A percentile compares a stretch with the other conserved stretches of the same genome.
phyloP scores from a whole-genome alignment of 2,888 invertebrate species.

The Scaptomyza parva region DNA sequence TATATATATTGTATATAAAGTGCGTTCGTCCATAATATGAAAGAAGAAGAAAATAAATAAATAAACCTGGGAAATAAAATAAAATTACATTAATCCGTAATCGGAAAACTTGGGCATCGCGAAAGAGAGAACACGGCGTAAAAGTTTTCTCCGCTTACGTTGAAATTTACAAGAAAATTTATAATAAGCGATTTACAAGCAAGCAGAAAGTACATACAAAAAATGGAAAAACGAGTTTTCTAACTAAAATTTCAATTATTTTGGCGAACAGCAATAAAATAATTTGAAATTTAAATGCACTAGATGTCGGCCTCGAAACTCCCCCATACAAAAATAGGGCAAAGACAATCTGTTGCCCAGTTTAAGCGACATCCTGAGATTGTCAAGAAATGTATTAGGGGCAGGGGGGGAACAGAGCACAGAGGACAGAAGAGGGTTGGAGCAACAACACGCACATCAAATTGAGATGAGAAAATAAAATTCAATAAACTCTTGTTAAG shows the following conservation, averaged over 20 bases:
- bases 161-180: slow-evolving; percentile 62
- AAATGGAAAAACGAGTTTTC: slow-evolving; percentile 62
- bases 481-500: slow-evolving; percentile 81
- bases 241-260: slow-evolving; percentile 79
- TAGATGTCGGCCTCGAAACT: slow-evolving; percentile 23
- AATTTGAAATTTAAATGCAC: slow-evolving; percentile 78
- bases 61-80: slow-evolving; percentile 32
- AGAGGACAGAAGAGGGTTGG: background rate
- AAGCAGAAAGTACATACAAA: slow-evolving; percentile 1
- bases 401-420: background rate
- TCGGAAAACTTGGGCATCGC: slow-evolving; percentile 78
- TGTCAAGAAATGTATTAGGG: slow-evolving; percentile 36
- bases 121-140: slow-evolving; percentile 36
- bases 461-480: slow-evolving; percentile 80
- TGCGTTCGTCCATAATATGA: slow-evolving; percentile 27
- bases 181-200: slow-evolving; percentile 79
- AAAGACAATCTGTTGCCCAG: slow-evolving; percentile 70
- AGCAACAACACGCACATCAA: slow-evolving; percentile 65
- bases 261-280: slow-evolving; percentile 65
- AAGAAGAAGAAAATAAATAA: slow-evolving; percentile 25
- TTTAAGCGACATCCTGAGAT: slow-evolving; percentile 25
- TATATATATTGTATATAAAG: slow-evolving; percentile 17
- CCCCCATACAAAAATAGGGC: slow-evolving; percentile 40
- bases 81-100: slow-evolving; percentile 81
- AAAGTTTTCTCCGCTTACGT: slow-evolving; percentile 58